Conservation (phyloP, 2,113 vertebrate species). For the Camarhynchus parvulus region DNA sequence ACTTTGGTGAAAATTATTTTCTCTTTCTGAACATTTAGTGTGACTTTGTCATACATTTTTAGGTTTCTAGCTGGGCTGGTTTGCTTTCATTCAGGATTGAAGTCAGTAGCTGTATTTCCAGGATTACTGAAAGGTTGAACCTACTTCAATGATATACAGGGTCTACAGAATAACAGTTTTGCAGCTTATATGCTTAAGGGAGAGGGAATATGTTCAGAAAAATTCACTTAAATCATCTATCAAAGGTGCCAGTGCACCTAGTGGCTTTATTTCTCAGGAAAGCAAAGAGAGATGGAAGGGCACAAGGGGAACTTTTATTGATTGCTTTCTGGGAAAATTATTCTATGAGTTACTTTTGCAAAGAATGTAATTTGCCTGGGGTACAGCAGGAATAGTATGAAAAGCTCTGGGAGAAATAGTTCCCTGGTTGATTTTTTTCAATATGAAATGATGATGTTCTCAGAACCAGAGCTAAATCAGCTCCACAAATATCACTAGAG, state of each 20-base stretch:
- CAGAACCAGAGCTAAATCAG: background rate
- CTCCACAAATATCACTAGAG: background rate
- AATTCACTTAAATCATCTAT: background rate
- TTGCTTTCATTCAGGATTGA: background rate
- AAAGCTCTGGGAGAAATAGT: background rate
- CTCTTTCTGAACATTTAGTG: background rate
- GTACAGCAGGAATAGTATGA: background rate
- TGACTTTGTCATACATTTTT: background rate
- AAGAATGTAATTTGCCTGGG: background rate
- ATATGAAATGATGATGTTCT: background rate
- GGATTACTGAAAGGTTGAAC: background rate
- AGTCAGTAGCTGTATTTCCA: background rate
- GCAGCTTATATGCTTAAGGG: background rate
- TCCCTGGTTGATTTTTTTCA: background rate
- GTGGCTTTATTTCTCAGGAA: background rate
- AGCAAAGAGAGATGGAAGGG: background rate
- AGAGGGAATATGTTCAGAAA: background rate
- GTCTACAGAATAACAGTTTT: background rate
- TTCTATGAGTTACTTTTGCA: background rate
- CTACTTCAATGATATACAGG: background rate
- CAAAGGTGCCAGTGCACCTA: background rate
- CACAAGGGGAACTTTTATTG: background rate
- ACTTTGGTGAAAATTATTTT: background rate
- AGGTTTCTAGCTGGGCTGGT: background rate
- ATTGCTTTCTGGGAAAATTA: background rate